Base-by-base conservation (phyloP, 2,888 invertebrate species). In the Anoncus sp. region DNA sequence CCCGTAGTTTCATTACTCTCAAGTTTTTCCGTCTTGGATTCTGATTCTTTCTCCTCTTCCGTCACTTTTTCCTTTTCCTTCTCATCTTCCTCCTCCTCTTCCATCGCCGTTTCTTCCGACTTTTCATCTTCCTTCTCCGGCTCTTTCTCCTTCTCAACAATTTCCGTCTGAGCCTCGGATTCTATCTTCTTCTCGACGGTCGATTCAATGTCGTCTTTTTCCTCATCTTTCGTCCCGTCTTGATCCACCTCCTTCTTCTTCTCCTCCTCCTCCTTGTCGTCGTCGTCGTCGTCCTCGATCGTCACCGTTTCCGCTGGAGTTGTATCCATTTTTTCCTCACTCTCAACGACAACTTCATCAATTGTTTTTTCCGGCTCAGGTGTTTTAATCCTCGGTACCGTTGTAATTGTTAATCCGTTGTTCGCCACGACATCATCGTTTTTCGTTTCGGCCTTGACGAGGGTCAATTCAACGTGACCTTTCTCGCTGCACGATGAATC, bases 361-460 rank as follows among this genome's bases (percentile, higher is more conserved):
- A 83, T 18, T 4, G 82, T 77, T n/a, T 80, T 79, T 66, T 87
- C 87, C 49, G 85, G 85, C 27, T 91, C 90, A 2, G 85, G 81
- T 6, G 87, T 69, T 40, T 83, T 79, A 12, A 82, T 67, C 63
- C 82, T 86, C 10, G 85, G 77, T 3, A 91, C 82, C 2, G 87
- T 87, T 0, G 91, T 90, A n/a, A 91, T 91, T 3, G 90, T 91
- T 53, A 91, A 82, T 12, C 87, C 85, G 51, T 85, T 86, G 63
- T 84, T 81, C 81, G 88, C 49, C 55, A 86, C 84, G 57, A 86
- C 87, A 40, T 91, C 91, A 77, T 90, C 91, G 3, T 83, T 74
- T 84, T 91, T 91, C 38, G 83, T 87, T 76, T 92, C 92, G 18
- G 91, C 87, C 84, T 93, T 93, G 5, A 93, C 91, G 16, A 92